These are phyloP conservation scores for Falco biarmicus DNA, from an alignment of 2,797 vertebrate species.

Conservation along the genomic window DNA sequence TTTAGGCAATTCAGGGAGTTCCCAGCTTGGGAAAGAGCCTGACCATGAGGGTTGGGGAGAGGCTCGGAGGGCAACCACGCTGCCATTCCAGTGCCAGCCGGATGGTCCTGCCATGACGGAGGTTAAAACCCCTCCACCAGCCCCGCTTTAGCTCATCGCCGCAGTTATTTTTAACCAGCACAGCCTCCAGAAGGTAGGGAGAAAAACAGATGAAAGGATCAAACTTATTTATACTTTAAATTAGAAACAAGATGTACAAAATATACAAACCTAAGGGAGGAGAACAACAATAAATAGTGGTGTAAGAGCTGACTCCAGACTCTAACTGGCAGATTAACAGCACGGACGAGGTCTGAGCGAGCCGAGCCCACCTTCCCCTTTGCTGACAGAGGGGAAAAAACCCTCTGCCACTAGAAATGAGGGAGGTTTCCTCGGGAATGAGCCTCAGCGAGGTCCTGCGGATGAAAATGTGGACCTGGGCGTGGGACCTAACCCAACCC, in stretches of 20 bases:
- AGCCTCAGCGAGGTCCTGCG: not conserved
- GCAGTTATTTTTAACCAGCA: not conserved
- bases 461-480: not conserved
- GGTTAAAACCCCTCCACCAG: not conserved
- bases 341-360: not conserved
- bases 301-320: not conserved
- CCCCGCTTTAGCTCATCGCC: not conserved
- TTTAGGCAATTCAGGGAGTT: not conserved
- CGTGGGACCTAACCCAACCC: not conserved
- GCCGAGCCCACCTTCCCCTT: not conserved
- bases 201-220: constrained; percentile 42
- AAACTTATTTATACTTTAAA: constrained; percentile 40
- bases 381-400: not conserved
- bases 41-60: rapidly evolving
- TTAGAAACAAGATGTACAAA: constrained; percentile 36
- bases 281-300: not conserved
- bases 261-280: not conserved
- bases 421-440: not conserved
- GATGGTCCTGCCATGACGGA: rapidly evolving
- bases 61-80: rapidly evolving
- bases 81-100: rapidly evolving
- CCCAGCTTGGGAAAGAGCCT: not conserved
- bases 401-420: not conserved
- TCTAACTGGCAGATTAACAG: not conserved
- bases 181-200: constrained; percentile 47